phyloP scores from a whole-genome alignment of 2,888 invertebrate species.

The Chloromyia formosa region DNA sequence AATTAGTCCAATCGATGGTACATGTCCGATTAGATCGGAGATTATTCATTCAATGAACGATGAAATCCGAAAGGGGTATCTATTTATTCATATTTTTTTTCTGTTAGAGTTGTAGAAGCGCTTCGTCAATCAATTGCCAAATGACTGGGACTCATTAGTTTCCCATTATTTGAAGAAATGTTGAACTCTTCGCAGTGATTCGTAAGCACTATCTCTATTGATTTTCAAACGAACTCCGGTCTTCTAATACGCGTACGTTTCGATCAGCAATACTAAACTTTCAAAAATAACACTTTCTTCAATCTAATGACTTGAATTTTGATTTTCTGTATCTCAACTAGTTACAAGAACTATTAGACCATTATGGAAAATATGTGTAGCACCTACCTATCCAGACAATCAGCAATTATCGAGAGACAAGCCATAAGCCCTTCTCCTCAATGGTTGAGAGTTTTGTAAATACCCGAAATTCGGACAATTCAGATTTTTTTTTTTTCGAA shows the following conservation, averaged over 20 bases:
- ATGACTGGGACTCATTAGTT: background rate
- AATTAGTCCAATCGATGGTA: conserved; percentile 37
- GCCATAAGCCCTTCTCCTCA: conserved; percentile 27
- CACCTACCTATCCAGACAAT: conserved; percentile 23
- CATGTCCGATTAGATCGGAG: conserved; percentile 18
- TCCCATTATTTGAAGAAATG: background rate
- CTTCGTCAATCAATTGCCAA: no score
- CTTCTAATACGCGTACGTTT: no score
- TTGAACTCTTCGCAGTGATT: background rate
- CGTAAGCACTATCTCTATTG: background rate
- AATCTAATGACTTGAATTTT: background rate
- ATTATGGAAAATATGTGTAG: conserved; percentile 16
- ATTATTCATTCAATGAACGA: conserved; percentile 12
- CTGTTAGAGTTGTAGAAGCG: no score
- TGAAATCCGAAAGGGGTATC: background rate
- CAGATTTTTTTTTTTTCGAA: background rate
- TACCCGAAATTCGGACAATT: conserved; percentile 1
- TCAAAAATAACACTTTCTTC: conserved; percentile 16
- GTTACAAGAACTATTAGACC: conserved; percentile 11
- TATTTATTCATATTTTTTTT: background rate
- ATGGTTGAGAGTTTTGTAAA: conserved; percentile 29
- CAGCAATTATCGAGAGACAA: conserved; percentile 9
- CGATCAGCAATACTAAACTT: no score
- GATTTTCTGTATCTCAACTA: background rate
- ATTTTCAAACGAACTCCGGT: no score